Conservation (phyloP, 1,140 invertebrate genomes). For the Orius insidiosus region DNA sequence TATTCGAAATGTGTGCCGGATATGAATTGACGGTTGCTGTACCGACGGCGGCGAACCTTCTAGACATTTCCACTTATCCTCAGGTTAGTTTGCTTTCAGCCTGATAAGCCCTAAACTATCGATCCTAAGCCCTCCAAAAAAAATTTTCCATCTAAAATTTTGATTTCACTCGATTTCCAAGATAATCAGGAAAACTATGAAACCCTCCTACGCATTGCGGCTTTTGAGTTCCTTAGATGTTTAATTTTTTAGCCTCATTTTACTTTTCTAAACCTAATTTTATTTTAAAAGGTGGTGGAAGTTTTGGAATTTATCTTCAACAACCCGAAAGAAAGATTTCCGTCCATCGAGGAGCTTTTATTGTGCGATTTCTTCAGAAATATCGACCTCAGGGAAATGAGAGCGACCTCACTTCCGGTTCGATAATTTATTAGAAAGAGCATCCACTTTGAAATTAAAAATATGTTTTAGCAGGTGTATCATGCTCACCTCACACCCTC, state of each 20-base stretch:
- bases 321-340: conserved; percentile 38
- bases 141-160: too few species aligned
- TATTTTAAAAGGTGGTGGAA: conserved; percentile 43
- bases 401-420: conserved; percentile 37
- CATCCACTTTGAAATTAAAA: background rate
- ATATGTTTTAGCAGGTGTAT: conserved; percentile 19
- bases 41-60: conserved; percentile 48
- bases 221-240: too few species aligned
- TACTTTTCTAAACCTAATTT: background rate
- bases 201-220: too few species aligned
- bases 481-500: conserved; percentile 18
- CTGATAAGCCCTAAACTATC: too few species aligned
- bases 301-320: conserved; percentile 68
- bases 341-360: conserved; percentile 58
- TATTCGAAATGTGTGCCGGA: conserved; percentile 81
- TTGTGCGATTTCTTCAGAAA: conserved; percentile 68
- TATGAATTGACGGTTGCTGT: conserved; percentile 57
- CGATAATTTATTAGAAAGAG: conserved; percentile 13
- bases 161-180: too few species aligned
- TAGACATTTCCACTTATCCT: conserved; percentile 54
- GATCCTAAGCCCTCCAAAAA: too few species aligned
- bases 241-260: background rate
- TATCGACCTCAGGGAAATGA: conserved; percentile 71
- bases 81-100: conserved; percentile 40
- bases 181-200: too few species aligned